Conservation (phyloP, 2,113 vertebrate genomes). For the Chloroceryle aenea region DNA sequence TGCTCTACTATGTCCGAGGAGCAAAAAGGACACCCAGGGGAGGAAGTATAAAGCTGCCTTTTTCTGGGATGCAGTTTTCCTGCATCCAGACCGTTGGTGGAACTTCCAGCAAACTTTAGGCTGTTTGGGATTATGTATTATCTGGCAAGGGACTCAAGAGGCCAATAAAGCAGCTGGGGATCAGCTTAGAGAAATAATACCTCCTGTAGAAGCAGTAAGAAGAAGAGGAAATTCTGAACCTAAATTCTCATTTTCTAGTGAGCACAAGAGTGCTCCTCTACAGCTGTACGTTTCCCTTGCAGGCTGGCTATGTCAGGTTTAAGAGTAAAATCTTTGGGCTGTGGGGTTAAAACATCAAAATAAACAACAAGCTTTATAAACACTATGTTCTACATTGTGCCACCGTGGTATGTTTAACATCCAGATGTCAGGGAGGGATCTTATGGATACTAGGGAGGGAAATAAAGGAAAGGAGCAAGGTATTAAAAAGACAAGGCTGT, state of each 20-base stretch:
- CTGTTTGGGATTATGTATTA: constrained; percentile 53
- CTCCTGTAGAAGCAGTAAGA: constrained; percentile 15
- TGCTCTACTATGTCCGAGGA: constrained; percentile 13
- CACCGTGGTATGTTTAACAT: not conserved
- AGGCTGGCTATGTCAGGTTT: not conserved
- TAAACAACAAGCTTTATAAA: not conserved
- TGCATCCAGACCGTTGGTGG: constrained; percentile 26
- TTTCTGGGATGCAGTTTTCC: constrained; percentile 21
- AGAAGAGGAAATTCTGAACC: constrained; percentile 1
- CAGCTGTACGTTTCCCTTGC: not conserved
- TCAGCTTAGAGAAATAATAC: constrained; percentile 44
- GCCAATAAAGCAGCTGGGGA: constrained; percentile 24
- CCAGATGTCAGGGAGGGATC: not conserved
- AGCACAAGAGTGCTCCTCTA: not conserved
- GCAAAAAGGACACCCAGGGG: not conserved
- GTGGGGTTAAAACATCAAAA: not conserved
- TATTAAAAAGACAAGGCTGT: not conserved
- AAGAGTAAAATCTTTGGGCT: not conserved
- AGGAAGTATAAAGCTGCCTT: constrained; percentile 40
- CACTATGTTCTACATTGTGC: not conserved
- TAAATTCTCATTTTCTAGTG: not conserved
- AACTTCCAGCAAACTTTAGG: constrained; percentile 39
- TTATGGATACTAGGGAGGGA: not conserved
- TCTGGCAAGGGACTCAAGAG: not conserved
- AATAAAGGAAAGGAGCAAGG: not conserved